A percentile compares a stretch with the other conserved stretches of the same genome.
These are phyloP conservation scores for Australoheros scitulus DNA, from an alignment of 2,113 vertebrate species.

Conservation along the genomic window DNA sequence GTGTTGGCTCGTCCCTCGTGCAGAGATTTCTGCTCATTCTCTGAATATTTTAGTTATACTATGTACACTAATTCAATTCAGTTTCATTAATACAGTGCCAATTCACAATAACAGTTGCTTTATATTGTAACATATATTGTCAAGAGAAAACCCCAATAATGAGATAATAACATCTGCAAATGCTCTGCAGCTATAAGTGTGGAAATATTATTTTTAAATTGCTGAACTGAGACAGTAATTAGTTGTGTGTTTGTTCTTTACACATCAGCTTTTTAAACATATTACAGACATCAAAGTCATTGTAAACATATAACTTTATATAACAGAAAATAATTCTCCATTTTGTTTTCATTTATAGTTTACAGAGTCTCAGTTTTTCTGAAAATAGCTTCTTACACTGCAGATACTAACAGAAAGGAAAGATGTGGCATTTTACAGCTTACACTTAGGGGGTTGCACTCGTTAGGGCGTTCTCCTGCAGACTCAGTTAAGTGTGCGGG, in stretches of 20 bases:
- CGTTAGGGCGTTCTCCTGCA: no score
- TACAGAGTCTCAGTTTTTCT: neutral
- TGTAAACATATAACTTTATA: neutral
- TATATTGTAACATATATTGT: neutral
- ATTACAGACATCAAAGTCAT: neutral
- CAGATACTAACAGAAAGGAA: neutral
- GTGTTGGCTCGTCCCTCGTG: neutral
- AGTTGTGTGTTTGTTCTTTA: neutral
- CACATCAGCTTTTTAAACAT: neutral
- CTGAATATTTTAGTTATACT: neutral
- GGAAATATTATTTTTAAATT: neutral
- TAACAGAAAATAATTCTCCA: neutral
- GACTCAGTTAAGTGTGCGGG: no score
- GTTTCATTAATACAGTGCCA: neutral
- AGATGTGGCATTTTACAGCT: neutral
- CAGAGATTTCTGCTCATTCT: neutral
- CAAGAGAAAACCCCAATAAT: neutral
- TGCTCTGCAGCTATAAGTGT: neutral
- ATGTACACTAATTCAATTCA: neutral
- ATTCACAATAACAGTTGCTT: neutral
- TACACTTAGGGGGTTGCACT: no score
- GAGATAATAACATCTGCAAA: neutral
- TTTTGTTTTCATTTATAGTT: neutral
- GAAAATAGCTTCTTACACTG: neutral
- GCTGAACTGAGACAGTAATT: neutral